phyloP scores from a whole-genome alignment of 2,113 vertebrate genomes.

The Tonatia bakeri region DNA sequence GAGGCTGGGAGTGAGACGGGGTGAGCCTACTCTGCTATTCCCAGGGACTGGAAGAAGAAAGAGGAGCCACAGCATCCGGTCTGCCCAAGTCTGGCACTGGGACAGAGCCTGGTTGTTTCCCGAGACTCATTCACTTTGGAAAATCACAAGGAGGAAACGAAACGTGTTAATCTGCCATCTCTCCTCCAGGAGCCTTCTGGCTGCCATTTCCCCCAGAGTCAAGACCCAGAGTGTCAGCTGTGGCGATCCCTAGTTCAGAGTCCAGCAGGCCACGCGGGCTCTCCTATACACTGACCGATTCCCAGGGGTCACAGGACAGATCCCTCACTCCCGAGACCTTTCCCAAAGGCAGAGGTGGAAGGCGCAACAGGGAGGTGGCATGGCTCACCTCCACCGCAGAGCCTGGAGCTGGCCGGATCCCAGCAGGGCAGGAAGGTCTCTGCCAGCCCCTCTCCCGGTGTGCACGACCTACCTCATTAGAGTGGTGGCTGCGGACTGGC shows the following conservation, averaged over 20 bases:
- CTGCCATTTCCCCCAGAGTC: neutral
- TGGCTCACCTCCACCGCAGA: rapidly evolving
- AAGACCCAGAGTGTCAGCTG: neutral
- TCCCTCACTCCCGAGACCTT: too few species aligned
- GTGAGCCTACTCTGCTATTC: neutral
- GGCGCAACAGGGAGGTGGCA: neutral
- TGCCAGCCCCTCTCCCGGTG: rapidly evolving
- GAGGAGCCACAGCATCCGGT: neutral
- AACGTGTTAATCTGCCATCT: neutral
- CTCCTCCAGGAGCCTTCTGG: neutral
- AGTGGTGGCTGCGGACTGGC: neutral
- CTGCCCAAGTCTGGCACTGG: neutral
- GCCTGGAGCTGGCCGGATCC: neutral
- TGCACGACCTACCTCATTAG: neutral
- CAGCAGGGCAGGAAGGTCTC: neutral
- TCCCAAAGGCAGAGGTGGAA: neutral
- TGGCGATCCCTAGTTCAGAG: neutral
- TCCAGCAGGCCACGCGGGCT: neutral
- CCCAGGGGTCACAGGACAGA: neutral
- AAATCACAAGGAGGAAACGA: neutral
- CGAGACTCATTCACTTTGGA: neutral
- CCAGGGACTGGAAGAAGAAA: neutral
- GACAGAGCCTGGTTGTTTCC: neutral
- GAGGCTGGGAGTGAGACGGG: neutral
- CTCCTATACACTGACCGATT: neutral